Percentiles rank a stretch among this genome's conserved stretches.
Conservation (phyloP, 1,140 invertebrate genomes). For the Papilio glaucus region DNA sequence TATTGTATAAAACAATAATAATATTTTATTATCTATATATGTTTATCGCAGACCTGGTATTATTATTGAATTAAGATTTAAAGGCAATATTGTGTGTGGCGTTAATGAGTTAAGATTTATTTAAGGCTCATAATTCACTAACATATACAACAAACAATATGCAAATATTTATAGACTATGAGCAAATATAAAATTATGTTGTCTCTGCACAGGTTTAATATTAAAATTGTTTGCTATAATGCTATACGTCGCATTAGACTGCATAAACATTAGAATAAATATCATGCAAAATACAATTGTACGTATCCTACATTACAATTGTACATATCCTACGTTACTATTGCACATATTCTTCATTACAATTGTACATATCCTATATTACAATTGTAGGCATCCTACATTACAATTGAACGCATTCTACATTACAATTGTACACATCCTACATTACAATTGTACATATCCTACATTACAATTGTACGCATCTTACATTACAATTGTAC, state of each 20-base stretch:
- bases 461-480: no score
- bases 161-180: neutral
- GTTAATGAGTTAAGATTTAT: conserved; percentile 7
- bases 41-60: neutral
- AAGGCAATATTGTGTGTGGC: neutral
- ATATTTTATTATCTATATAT: conserved; percentile 10
- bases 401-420: no score
- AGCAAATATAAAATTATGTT: neutral
- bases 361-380: no score
- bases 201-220: neutral
- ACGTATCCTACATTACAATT: neutral
- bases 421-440: no score
- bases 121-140: neutral
- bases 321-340: neutral
- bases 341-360: no score
- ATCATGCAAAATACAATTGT: neutral
- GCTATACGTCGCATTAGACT: no score
- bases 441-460: no score
- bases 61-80: conserved; percentile 1
- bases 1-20: conserved; percentile 14
- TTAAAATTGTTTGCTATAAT: neutral
- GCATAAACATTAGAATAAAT: neutral
- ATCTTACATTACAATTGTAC: no score
- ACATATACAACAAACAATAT: neutral
- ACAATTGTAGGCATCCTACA: no score